phyloP scores from a whole-genome alignment of 2,797 vertebrate genomes.

The Falco cherrug region DNA sequence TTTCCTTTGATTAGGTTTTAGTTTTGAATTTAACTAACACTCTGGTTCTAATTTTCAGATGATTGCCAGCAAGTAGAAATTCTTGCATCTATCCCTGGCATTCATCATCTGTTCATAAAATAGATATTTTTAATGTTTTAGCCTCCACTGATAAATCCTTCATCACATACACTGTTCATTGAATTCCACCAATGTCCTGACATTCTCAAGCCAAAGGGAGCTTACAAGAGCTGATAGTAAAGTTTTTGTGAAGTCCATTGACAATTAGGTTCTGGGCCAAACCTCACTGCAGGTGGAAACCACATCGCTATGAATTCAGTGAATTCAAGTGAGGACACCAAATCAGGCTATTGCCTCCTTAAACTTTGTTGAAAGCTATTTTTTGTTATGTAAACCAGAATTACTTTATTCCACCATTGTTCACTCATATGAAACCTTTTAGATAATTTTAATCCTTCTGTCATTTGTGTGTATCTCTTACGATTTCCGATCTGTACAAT shows the following conservation, averaged over 20 bases:
- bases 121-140: background rate
- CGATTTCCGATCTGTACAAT: background rate
- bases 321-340: background rate
- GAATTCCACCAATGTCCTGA: background rate
- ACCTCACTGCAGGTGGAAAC: background rate
- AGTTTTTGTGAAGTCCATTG: background rate
- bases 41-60: background rate
- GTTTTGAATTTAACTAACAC: background rate
- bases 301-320: background rate
- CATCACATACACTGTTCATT: background rate
- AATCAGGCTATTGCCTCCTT: background rate
- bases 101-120: background rate
- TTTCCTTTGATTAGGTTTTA: background rate
- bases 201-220: background rate
- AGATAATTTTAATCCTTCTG: background rate
- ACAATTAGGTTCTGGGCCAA: background rate
- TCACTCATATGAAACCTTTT: background rate
- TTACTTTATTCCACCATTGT: background rate
- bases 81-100: background rate
- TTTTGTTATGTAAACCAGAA: background rate
- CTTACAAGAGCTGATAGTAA: background rate
- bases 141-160: background rate
- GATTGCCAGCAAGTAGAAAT: background rate
- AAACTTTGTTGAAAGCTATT: background rate
- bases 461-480: background rate